Conservation (phyloP, 2,888 invertebrate genomes). For the Epirrhoe tristata region DNA sequence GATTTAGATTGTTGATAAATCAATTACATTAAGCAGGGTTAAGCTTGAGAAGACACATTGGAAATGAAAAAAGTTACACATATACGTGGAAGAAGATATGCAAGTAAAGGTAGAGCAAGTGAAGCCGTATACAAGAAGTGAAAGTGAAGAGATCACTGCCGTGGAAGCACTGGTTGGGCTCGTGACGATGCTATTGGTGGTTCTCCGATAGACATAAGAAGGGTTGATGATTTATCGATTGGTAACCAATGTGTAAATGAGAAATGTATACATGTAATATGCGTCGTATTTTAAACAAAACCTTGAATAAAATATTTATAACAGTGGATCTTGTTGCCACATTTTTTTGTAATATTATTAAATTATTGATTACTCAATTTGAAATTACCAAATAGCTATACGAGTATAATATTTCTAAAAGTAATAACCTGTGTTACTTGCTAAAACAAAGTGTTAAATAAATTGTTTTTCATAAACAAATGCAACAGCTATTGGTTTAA, state of each 20-base stretch:
- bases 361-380: conserved; percentile 30
- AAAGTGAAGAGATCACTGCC: conserved; percentile 66
- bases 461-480: conserved; percentile 53
- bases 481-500: conserved; percentile 66
- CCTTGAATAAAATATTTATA: conserved; percentile 42
- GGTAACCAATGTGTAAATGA: conserved; percentile 58
- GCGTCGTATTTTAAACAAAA: conserved; percentile 50
- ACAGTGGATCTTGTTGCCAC: conserved; percentile 32
- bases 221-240: conserved; percentile 35
- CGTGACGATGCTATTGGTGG: conserved; percentile 34
- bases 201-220: conserved; percentile 36
- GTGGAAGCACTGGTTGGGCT: conserved; percentile 59
- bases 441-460: conserved; percentile 50
- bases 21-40: conserved; percentile 43
- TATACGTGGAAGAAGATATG: conserved; percentile 50
- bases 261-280: conserved; percentile 51
- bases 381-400: conserved; percentile 39
- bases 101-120: conserved; percentile 59
- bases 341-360: conserved; percentile 26
- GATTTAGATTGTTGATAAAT: conserved; percentile 44
- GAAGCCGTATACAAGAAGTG: conserved; percentile 69
- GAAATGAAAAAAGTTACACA: conserved; percentile 44
- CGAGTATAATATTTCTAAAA: conserved; percentile 33
- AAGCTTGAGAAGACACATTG: conserved; percentile 42
- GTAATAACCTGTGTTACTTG: conserved; percentile 43